These are phyloP conservation scores for Hydrolagus affinis DNA, from an alignment of 2,113 vertebrate species.

Conservation along the genomic window DNA sequence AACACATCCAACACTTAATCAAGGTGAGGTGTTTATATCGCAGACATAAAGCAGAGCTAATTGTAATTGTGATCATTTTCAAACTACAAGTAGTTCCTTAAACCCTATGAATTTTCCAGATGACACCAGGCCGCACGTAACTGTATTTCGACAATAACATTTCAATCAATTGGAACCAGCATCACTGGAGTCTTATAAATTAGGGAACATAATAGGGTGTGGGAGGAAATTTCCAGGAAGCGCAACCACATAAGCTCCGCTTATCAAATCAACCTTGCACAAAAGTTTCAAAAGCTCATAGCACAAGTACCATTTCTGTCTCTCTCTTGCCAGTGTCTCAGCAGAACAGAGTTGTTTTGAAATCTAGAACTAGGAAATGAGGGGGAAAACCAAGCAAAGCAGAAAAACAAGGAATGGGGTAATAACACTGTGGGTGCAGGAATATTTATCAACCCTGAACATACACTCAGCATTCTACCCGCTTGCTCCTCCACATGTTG, in stretches of 20 bases:
- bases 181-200: neutral
- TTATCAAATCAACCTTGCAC: neutral
- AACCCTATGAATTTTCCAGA: neutral
- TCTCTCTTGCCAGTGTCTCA: too few species aligned
- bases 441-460: too few species aligned
- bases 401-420: too few species aligned
- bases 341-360: too few species aligned
- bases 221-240: slow-evolving; percentile 18
- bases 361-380: too few species aligned
- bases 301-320: neutral
- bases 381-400: too few species aligned
- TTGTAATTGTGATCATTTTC: neutral
- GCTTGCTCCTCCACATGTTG: too few species aligned
- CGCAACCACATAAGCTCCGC: neutral
- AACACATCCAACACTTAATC: neutral
- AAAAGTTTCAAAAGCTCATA: slow-evolving; percentile 2
- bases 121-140: neutral
- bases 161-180: neutral
- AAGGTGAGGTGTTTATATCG: neutral
- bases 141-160: neutral
- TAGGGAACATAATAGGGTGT: neutral
- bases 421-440: too few species aligned
- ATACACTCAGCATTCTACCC: too few species aligned
- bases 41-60: neutral
- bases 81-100: neutral